Conservation (phyloP, 1,140 invertebrate genomes). For the Dendroctonus ponderosae region DNA sequence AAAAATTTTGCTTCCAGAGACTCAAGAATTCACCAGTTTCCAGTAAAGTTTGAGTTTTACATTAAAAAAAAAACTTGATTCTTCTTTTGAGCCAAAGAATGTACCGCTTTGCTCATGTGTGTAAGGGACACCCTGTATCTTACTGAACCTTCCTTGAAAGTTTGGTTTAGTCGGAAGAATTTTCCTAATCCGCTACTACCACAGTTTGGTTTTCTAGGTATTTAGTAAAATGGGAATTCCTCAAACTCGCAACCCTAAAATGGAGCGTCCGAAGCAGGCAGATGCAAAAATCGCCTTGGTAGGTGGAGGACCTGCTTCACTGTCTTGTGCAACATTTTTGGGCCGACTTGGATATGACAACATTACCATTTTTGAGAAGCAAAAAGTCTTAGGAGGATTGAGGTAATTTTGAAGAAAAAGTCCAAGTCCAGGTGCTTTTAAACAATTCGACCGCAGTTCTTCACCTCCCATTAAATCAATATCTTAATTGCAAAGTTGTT, state of each 20-base stretch:
- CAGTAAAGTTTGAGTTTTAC: no score
- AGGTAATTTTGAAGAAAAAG: conserved; percentile 60
- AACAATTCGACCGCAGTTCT: no score
- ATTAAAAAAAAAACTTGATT: no score
- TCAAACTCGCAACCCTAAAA: conserved; percentile 77
- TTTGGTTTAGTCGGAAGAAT: neutral
- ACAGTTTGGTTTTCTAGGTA: conserved; percentile 56
- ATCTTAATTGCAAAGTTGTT: no score
- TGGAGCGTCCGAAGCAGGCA: conserved; percentile 58
- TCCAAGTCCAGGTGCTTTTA: no score
- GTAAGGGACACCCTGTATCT: neutral
- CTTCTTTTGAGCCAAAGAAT: no score
- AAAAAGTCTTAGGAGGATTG: conserved; percentile 83
- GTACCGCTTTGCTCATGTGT: no score
- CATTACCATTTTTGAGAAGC: conserved; percentile 91
- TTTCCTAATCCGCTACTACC: no score
- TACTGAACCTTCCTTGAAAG: conserved; percentile 6
- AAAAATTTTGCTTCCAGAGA: no score
- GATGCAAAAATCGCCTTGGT: conserved; percentile 82
- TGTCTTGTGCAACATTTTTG: conserved; percentile 95
- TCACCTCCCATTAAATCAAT: no score
- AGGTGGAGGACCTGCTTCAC: conserved; percentile 94
- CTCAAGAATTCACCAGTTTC: no score
- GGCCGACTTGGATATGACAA: conserved; percentile 88
- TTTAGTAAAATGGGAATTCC: conserved; percentile 92